Evolutionary conservation across 37 sponge, comb jelly and placozoan species (phyloP), one percentile per base, ranked within the genome.

Genomic region (Ianthella basta): DNA sequence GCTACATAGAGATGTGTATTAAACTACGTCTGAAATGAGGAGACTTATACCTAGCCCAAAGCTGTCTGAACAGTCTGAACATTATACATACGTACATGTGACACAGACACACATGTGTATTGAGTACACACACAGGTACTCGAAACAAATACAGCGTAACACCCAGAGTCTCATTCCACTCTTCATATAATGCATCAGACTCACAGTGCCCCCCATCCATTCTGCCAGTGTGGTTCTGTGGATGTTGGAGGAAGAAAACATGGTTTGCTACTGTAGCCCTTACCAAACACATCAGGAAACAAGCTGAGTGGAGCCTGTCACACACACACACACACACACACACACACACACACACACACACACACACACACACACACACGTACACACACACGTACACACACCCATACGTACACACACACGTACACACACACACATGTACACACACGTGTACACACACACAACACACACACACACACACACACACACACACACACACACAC

Each of bases 151-250:
- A n/a, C n/a, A n/a, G n/a, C n/a, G n/a, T n/a, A n/a, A n/a, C n/a
- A n/a, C n/a, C n/a, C n/a, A n/a, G n/a, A n/a, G n/a, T n/a, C n/a
- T n/a, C n/a, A n/a, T n/a, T n/a, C n/a, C n/a, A n/a, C n/a, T n/a
- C n/a, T n/a, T n/a, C n/a, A n/a, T n/a, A n/a, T n/a, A n/a, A n/a
- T n/a, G n/a, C n/a, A n/a, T 61, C 57, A 80, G 12, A 86, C 92
- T 88, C 83, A 92, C 92, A 92, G 36, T 92, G 92, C 14, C 92
- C 92, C 37, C 89, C 84, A 61, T 85, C 36, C 59, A 86, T 44
- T 56, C 86, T 68, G 5, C 92, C 92, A 68, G 80, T 89, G 72
- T 92, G 92, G 34, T 92, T 92, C 89, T 88, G 55, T 15, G 65
- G 44, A 55, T 27, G 32, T 24, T 32, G 55, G n/a, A 44, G 64